phyloP scores from a whole-genome alignment of 37 sponge, comb jelly and placozoan species.

The Axinella damicornis region DNA sequence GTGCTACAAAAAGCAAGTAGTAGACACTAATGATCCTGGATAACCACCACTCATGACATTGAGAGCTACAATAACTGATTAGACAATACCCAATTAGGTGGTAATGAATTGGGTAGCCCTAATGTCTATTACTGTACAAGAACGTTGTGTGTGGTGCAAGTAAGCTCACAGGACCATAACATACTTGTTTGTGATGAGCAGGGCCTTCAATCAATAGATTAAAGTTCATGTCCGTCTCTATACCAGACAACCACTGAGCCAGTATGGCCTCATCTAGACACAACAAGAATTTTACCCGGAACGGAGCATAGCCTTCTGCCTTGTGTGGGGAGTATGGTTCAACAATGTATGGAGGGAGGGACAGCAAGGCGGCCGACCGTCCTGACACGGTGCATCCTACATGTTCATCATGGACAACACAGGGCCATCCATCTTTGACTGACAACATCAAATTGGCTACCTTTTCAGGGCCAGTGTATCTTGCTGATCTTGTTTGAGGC shows the following conservation, averaged over 20 bases:
- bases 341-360: constrained; percentile 45
- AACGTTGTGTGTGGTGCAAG: too few relatives aligned
- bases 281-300: constrained; percentile 42
- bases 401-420: too few relatives aligned
- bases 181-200: constrained; percentile 73
- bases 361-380: neutral
- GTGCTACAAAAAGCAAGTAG: too few relatives aligned
- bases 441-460: constrained; percentile 9
- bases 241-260: constrained; percentile 20
- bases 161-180: neutral
- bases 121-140: too few relatives aligned
- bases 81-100: too few relatives aligned
- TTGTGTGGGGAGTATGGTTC: constrained; percentile 57
- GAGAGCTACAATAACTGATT: too few relatives aligned
- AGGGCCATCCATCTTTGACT: too few relatives aligned
- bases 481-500: constrained; percentile 56
- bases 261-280: too few relatives aligned
- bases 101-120: too few relatives aligned
- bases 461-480: constrained; percentile 70
- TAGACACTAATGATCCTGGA: too few relatives aligned
- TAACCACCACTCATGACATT: too few relatives aligned
- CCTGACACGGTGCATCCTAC: too few relatives aligned
- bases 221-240: constrained; percentile 46
- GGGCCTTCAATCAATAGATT: constrained; percentile 30
- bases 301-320: constrained; percentile 69